A percentile compares a stretch with the other conserved stretches of the same genome.
Conservation (phyloP, 2,113 vertebrate species). For the Caretta caretta region DNA sequence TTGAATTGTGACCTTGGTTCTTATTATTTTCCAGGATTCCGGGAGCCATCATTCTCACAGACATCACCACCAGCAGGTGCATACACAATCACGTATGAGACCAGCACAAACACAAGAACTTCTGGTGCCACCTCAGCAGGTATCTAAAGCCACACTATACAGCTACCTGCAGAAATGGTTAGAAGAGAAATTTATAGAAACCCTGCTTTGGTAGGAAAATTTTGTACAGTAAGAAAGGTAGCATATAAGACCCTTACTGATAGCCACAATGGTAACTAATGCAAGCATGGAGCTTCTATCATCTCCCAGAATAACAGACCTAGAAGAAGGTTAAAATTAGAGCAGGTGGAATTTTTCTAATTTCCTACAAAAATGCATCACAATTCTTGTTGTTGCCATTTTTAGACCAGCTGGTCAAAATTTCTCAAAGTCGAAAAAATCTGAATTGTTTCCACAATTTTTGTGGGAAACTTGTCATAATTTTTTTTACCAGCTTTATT, state of each 20-base stretch:
- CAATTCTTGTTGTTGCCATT: background rate
- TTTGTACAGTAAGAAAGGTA: background rate
- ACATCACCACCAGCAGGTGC: rapidly evolving
- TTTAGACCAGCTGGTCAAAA: background rate
- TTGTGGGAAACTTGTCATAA: background rate
- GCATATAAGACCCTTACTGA: background rate
- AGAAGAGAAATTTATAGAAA: background rate
- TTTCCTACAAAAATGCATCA: background rate
- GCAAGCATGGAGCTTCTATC: background rate
- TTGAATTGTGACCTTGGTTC: background rate
- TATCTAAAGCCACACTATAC: background rate
- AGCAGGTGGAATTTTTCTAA: background rate
- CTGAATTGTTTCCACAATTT: background rate
- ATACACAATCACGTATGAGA: constrained; percentile 48
- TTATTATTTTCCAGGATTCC: constrained; percentile 1
- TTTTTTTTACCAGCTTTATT: background rate
- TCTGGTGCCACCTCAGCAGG: constrained; percentile 47
- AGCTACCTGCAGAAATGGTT: background rate
- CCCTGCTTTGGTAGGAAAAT: background rate
- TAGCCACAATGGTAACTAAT: background rate
- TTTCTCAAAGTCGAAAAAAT: background rate
- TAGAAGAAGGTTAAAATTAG: background rate
- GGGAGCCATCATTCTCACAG: background rate
- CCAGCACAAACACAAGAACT: constrained; percentile 35
- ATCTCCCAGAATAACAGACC: background rate